Evolutionary conservation across 2,797 vertebrate genomes (phyloP).

Genomic region (Crocidura indochinensis): DNA sequence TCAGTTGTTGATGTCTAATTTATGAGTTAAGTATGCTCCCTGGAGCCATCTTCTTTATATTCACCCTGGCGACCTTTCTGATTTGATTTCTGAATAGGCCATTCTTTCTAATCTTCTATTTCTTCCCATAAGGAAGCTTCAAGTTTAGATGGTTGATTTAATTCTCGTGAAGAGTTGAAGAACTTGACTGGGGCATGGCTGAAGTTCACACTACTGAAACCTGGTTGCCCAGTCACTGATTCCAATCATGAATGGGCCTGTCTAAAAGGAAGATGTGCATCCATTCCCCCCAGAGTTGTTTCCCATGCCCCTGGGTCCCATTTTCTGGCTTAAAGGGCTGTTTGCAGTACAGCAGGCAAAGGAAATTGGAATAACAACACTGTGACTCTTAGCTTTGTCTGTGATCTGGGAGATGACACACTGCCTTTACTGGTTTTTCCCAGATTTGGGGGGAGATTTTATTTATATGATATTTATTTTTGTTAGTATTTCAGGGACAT

Average conservation of each 20-base stretch:
- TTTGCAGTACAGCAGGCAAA: not conserved
- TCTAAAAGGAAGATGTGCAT: not conserved
- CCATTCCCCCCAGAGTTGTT: not conserved
- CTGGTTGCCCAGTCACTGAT: not conserved
- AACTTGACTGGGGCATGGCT: constrained; percentile 34
- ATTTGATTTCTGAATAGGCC: constrained; percentile 73
- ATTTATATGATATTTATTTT: too few relatives aligned
- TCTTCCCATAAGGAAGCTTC: constrained; percentile 72
- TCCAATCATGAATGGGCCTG: not conserved
- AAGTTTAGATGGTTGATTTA: constrained; percentile 70
- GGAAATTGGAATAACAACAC: not conserved
- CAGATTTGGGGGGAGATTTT: too few relatives aligned
- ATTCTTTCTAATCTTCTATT: constrained; percentile 58
- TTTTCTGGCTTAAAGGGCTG: not conserved
- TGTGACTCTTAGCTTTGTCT: not conserved
- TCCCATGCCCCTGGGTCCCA: not conserved
- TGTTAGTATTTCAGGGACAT: too few relatives aligned
- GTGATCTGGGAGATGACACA: constrained; percentile 1
- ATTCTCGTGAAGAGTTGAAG: constrained; percentile 65
- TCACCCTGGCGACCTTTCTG: constrained; percentile 64
- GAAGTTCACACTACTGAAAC: not conserved
- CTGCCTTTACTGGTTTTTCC: not conserved
- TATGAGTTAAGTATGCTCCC: constrained; percentile 39
- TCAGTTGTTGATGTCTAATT: constrained; percentile 67
- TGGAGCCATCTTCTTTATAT: constrained; percentile 65